A percentile compares a stretch with the other conserved stretches of the same genome.
Conservation (phyloP, 2,797 vertebrate species). For the Sebastes ruberrimus region DNA sequence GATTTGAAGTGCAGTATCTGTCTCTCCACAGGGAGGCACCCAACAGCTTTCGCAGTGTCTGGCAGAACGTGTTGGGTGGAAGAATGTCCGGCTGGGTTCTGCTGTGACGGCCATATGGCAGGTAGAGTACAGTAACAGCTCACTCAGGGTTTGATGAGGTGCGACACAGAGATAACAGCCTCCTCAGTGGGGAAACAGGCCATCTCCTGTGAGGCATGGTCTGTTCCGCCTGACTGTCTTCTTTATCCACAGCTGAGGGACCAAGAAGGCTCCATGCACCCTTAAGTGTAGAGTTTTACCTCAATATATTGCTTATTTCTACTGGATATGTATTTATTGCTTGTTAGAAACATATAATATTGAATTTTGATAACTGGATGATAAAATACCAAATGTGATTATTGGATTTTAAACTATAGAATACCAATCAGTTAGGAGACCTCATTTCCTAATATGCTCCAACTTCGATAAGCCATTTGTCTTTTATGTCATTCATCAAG, state of each 20-base stretch:
- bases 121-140: slow-evolving; percentile 79
- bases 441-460: background rate
- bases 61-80: slow-evolving; percentile 71
- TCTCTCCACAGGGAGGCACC: slow-evolving; percentile 83
- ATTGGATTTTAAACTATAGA: background rate
- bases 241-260: slow-evolving; percentile 49
- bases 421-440: background rate
- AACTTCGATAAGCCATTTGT: background rate
- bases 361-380: background rate
- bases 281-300: background rate
- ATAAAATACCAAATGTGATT: background rate
- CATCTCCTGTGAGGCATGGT: slow-evolving; percentile 56
- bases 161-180: slow-evolving; percentile 72
- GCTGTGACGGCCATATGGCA: slow-evolving; percentile 84
- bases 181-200: slow-evolving; percentile 60
- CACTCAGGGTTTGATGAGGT: slow-evolving; percentile 72
- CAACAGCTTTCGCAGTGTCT: slow-evolving; percentile 82
- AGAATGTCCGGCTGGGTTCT: slow-evolving; percentile 75
- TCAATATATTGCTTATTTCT: background rate
- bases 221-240: slow-evolving; percentile 62
- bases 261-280: background rate
- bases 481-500: background rate
- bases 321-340: background rate
- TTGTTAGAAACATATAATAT: background rate
- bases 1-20: slow-evolving; percentile 38